Base-by-base conservation (phyloP, 2,888 invertebrate species). In the Noctua fimbriata region DNA sequence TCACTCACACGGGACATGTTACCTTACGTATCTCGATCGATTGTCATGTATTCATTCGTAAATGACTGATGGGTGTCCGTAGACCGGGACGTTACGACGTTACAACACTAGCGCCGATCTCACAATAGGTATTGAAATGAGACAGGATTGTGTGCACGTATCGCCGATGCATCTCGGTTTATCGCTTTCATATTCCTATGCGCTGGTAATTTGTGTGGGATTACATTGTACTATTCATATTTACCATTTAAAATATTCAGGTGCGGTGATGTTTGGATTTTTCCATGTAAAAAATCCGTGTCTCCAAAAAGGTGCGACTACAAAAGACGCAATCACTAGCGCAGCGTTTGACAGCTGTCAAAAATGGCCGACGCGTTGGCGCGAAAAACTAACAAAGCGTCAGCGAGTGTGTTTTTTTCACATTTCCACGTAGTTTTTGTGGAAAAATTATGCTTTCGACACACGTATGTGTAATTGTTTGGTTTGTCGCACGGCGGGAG, bases 391-490 rank as follows among this genome's bases (percentile, higher is more conserved):
- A 95, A 95, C 95, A 94, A 93, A 94, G 94, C 92, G 93, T 91
- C 92, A 90, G 89, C 89, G 91, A 87, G 89, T 89, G 83, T 88
- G 85, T 92, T 95, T 95, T 94, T 94, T 93, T 91, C 90, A 86
- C 92, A 92, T 94, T 95, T 94, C 89, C 93, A 90, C 93, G 92
- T 90, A 91, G 93, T 89, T 95, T 95, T 93, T 92, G 93, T 92
- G 93, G 92, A 93, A 95, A 96, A 95, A 96, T 96, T 96, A 96
- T 95, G 94, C 92, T 96, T 95, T 95, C 95, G 93, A 91, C 93
- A 92, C 96, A 94, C 95, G 96, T 95, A 93, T 94, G 93, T 94
- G 94, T 96, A 96, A 97, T 97, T 96, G 96, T 96, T 96, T 95
- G 96, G 96, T 96, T 96, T 96, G 95, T 94, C 93, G 93, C 92